These are phyloP conservation scores for Molossus molossus DNA, from an alignment of 2,797 vertebrate species.

Conservation along the genomic window DNA sequence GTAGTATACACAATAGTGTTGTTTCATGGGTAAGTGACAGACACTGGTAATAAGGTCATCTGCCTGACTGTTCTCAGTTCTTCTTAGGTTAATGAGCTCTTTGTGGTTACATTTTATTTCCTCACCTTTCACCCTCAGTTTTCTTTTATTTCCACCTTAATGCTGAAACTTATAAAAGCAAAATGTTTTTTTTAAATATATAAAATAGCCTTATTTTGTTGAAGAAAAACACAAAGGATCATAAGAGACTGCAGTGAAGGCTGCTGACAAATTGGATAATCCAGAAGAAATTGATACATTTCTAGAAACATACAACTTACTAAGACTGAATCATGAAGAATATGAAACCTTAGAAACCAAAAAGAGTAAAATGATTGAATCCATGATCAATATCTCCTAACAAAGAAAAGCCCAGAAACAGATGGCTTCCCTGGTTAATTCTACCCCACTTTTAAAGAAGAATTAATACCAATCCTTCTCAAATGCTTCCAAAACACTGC, in stretches of 20 bases:
- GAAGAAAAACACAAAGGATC: background rate
- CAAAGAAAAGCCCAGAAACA: background rate
- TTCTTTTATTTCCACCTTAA: constrained; percentile 42
- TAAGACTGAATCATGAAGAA: background rate
- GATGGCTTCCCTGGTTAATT: background rate
- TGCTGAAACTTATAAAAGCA: background rate
- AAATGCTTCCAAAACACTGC: background rate
- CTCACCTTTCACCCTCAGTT: background rate
- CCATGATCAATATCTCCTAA: background rate
- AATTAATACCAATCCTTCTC: background rate
- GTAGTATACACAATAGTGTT: background rate
- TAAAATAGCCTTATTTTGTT: background rate
- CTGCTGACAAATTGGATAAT: background rate
- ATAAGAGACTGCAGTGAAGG: background rate
- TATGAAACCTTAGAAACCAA: background rate
- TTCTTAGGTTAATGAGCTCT: constrained; percentile 9
- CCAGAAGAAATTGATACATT: background rate
- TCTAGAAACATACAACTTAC: background rate
- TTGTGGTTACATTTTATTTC: constrained; percentile 29
- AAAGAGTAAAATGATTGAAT: background rate
- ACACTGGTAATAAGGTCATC: background rate
- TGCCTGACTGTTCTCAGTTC: constrained; percentile 14
- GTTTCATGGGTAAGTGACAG: constrained; percentile 15
- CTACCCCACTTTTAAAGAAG: background rate
- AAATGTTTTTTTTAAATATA: constrained; percentile 30